phyloP scores from a whole-genome alignment of 2,888 invertebrate species.

The Tineola bisselliella region DNA sequence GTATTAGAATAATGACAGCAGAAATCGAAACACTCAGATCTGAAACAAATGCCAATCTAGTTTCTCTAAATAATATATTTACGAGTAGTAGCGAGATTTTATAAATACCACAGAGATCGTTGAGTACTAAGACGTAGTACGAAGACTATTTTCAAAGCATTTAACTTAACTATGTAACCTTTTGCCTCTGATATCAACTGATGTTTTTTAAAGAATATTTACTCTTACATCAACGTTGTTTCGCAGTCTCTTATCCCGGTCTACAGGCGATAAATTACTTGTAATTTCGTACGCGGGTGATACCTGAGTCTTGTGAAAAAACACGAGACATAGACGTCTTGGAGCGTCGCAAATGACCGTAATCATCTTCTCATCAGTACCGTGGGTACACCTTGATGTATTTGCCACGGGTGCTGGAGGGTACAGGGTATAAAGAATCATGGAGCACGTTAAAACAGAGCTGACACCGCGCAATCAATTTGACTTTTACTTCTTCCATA shows the following conservation, averaged over 20 bases:
- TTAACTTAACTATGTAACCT: neutral
- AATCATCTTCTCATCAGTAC: slow-evolving; percentile 67
- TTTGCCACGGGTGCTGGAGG: slow-evolving; percentile 42
- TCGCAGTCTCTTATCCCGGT: slow-evolving; percentile 29
- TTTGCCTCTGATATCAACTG: neutral
- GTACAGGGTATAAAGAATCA: slow-evolving; percentile 21
- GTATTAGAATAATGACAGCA: no score
- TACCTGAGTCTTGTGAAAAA: slow-evolving; percentile 66
- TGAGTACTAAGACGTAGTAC: no score
- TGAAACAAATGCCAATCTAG: no score
- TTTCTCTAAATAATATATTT: no score
- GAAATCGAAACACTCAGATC: no score
- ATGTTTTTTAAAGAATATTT: slow-evolving; percentile 25
- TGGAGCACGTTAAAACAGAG: neutral
- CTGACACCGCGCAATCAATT: neutral
- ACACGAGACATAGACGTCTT: slow-evolving; percentile 67
- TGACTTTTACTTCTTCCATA: no score
- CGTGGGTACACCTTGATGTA: slow-evolving; percentile 64
- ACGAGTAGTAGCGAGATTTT: no score
- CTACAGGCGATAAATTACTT: slow-evolving; percentile 61
- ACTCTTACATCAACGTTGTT: slow-evolving; percentile 22
- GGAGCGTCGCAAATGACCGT: slow-evolving; percentile 68
- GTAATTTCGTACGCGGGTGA: slow-evolving; percentile 65
- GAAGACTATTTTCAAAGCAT: no score
- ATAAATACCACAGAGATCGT: no score